Conservation (phyloP, 2,113 vertebrate species). For the Osmerus eperlanus region DNA sequence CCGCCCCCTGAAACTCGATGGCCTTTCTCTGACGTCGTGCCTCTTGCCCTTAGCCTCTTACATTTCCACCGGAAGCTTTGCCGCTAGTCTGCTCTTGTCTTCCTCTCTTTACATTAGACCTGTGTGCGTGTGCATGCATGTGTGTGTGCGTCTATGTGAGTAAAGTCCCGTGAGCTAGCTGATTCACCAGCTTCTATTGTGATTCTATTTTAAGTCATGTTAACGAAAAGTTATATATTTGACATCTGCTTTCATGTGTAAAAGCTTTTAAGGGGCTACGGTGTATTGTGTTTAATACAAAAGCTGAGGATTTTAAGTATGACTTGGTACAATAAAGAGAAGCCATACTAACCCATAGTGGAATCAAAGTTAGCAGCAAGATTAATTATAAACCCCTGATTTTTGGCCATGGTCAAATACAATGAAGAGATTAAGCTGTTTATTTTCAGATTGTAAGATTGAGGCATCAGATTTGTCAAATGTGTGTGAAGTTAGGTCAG, state of each 20-base stretch:
- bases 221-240: slow-evolving; percentile 3
- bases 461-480: too few species aligned
- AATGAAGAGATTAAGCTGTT: too few species aligned
- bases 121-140: slow-evolving; percentile 13
- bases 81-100: slow-evolving; percentile 17
- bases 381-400: neutral
- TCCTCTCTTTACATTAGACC: slow-evolving; percentile 22
- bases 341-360: neutral
- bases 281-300: neutral
- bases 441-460: too few species aligned
- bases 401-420: neutral
- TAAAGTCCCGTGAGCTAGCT: slow-evolving; percentile 10
- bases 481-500: too few species aligned
- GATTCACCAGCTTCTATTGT: neutral
- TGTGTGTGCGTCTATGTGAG: slow-evolving; percentile 4
- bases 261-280: neutral
- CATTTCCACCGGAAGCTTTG: slow-evolving; percentile 48
- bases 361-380: neutral
- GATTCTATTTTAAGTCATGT: neutral
- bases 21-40: slow-evolving; percentile 66
- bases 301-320: neutral
- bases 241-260: neutral
- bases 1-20: slow-evolving; percentile 46
- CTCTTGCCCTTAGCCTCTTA: slow-evolving; percentile 53
- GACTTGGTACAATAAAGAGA: neutral